These are phyloP conservation scores for Brachirus orientalis DNA, from an alignment of 2,113 vertebrate genomes.

Conservation along the genomic window DNA sequence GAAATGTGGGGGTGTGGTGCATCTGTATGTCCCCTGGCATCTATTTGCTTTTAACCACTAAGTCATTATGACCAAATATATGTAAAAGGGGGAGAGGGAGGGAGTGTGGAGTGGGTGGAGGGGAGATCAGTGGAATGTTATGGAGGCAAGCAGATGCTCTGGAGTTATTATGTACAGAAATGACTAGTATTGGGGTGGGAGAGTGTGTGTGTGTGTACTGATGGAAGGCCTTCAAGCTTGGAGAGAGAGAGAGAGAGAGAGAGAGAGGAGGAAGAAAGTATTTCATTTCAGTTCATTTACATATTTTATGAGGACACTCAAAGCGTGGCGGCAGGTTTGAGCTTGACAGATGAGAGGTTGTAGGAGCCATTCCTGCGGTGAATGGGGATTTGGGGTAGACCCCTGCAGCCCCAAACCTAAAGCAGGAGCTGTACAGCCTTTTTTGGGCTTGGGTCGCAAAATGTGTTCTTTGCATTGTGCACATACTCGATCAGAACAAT, in stretches of 20 bases:
- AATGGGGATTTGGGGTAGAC: conserved; percentile 5
- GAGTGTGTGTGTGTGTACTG: conserved; percentile 51
- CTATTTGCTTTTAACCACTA: conserved; percentile 98
- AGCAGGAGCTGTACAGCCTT: no score
- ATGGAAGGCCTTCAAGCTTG: conserved; percentile 49
- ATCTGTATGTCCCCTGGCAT: conserved; percentile 88
- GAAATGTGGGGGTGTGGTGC: conserved; percentile 6
- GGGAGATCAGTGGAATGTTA: conserved; percentile 58
- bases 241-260: background rate
- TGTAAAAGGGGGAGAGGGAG: conserved; percentile 78
- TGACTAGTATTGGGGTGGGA: conserved; percentile 87
- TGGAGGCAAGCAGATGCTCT: conserved; percentile 95
- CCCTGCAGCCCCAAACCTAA: background rate
- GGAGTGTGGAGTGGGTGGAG: conserved; percentile 86
- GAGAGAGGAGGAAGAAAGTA: conserved; percentile 31
- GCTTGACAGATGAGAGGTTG: conserved; percentile 38
- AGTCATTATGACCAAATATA: conserved; percentile 90
- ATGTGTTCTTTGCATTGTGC: no score
- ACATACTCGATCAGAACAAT: no score
- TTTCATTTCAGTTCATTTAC: conserved; percentile 69
- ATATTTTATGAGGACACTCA: conserved; percentile 67
- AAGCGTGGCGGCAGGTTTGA: conserved; percentile 52
- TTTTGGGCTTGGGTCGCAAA: no score
- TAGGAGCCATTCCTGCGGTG: conserved; percentile 7
- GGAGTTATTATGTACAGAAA: conserved; percentile 95